These are phyloP conservation scores for Phlogophora meticulosa DNA, from an alignment of 2,888 invertebrate genomes.

Conservation along the genomic window DNA sequence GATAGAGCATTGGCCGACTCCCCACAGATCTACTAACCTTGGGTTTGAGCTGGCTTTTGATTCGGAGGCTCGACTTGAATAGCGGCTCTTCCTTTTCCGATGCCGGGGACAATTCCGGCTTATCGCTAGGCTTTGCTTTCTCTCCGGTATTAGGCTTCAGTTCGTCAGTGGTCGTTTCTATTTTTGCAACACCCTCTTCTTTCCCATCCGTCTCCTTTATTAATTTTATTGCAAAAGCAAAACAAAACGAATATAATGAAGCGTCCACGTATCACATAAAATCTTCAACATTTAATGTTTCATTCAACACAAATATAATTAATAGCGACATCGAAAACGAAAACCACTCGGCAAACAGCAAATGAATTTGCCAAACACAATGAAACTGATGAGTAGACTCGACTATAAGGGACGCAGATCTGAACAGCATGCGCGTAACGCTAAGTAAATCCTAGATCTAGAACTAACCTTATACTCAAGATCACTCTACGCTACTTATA, in stretches of 20 bases:
- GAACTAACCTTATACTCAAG: conserved; percentile 55
- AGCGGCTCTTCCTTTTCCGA: conserved; percentile 88
- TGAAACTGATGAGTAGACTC: conserved; percentile 62
- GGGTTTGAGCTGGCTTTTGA: conserved; percentile 81
- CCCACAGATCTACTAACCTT: conserved; percentile 84
- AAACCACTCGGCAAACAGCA: conserved; percentile 77
- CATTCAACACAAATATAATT: conserved; percentile 66
- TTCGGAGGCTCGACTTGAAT: conserved; percentile 87
- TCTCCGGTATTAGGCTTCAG: conserved; percentile 84
- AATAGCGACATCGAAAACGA: conserved; percentile 80
- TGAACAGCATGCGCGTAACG: conserved; percentile 73
- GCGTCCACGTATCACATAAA: conserved; percentile 76
- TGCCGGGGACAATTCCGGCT: conserved; percentile 76
- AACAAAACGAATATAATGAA: conserved; percentile 84
- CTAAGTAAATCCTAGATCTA: conserved; percentile 65
- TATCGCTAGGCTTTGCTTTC: conserved; percentile 76
- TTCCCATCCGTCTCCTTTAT: conserved; percentile 82
- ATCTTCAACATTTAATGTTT: conserved; percentile 67
- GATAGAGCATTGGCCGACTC: conserved; percentile 71
- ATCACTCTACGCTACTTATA: conserved; percentile 67
- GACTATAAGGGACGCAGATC: conserved; percentile 49
- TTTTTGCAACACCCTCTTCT: conserved; percentile 87
- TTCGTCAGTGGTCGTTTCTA: conserved; percentile 88
- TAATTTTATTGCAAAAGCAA: conserved; percentile 87
- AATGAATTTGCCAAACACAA: conserved; percentile 79